Percentiles rank a stretch among this genome's conserved stretches.
phyloP scores from a whole-genome alignment of 2,888 invertebrate genomes.

The Clepsis dumicolana region DNA sequence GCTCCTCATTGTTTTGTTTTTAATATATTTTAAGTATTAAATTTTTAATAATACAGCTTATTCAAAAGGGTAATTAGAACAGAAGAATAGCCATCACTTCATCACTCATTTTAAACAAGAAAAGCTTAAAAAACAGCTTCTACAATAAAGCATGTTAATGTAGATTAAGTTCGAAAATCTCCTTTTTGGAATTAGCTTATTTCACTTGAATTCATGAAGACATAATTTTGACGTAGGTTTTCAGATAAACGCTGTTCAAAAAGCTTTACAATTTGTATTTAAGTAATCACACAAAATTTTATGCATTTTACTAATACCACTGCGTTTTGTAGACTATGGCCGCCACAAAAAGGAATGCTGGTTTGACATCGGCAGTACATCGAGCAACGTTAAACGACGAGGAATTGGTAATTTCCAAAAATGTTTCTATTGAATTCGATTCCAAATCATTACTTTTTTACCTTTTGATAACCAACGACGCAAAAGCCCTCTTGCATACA shows the following conservation, averaged over 20 bases:
- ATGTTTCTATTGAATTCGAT: not conserved
- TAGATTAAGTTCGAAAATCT: slow-evolving; percentile 41
- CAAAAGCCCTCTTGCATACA: too few species aligned
- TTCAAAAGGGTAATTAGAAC: slow-evolving; percentile 24
- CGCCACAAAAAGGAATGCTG: slow-evolving; percentile 98
- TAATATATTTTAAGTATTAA: slow-evolving; percentile 25
- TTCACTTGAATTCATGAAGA: not conserved
- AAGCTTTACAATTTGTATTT: slow-evolving; percentile 32
- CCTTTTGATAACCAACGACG: too few species aligned
- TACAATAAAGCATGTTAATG: slow-evolving; percentile 65
- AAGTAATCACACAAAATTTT: slow-evolving; percentile 12
- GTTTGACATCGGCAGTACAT: slow-evolving; percentile 98
- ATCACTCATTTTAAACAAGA: slow-evolving; percentile 43
- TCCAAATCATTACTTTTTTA: too few species aligned
- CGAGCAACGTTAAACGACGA: slow-evolving; percentile 99
- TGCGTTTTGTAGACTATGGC: slow-evolving; percentile 95
- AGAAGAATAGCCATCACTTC: slow-evolving; percentile 29
- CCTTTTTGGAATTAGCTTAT: slow-evolving; percentile 17
- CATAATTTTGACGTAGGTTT: slow-evolving; percentile 27
- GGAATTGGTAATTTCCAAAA: slow-evolving; percentile 94
- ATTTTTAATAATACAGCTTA: slow-evolving; percentile 32
- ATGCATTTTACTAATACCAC: slow-evolving; percentile 1
- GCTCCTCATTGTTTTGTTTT: slow-evolving; percentile 29
- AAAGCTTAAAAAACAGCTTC: slow-evolving; percentile 67
- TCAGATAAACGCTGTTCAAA: slow-evolving; percentile 36